Conservation (phyloP, 2,113 vertebrate genomes). For the Nematolebias whitei region DNA sequence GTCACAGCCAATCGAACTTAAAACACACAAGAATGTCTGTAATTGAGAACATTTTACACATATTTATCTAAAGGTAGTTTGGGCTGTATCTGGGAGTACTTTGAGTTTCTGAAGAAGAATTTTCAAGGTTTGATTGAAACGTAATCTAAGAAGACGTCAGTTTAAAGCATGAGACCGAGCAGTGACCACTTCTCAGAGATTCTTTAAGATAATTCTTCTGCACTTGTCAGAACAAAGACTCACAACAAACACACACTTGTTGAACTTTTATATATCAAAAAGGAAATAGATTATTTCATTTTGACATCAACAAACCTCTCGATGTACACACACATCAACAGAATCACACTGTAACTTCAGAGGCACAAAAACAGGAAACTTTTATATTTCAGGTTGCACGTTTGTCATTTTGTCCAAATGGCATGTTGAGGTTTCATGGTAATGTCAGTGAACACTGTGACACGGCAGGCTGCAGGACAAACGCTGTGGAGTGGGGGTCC, state of each 20-base stretch:
- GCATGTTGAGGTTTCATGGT: constrained; percentile 79
- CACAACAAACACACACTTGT: constrained; percentile 50
- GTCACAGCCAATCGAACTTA: too few relatives aligned
- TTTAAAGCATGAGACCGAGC: background rate
- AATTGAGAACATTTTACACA: too few relatives aligned
- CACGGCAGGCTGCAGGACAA: too few relatives aligned
- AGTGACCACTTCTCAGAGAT: background rate
- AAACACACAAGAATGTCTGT: background rate
- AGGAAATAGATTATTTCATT: constrained; percentile 94
- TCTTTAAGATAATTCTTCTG: constrained; percentile 1
- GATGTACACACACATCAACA: constrained; percentile 92
- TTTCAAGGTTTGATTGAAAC: too few relatives aligned
- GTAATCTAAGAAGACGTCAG: too few relatives aligned
- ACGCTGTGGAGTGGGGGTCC: constrained; percentile 42
- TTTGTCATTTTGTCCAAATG: constrained; percentile 76
- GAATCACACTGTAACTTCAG: constrained; percentile 86
- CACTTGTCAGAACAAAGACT: constrained; percentile 42
- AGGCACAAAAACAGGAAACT: constrained; percentile 93
- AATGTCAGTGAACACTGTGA: constrained; percentile 84
- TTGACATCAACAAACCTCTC: constrained; percentile 93
- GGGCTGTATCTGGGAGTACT: too few relatives aligned
- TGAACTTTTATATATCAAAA: constrained; percentile 76
- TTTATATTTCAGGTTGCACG: constrained; percentile 84
- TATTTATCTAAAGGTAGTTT: too few relatives aligned
- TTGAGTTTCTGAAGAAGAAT: too few relatives aligned